These are phyloP conservation scores for Anolis sagrei DNA, from an alignment of 2,113 vertebrate genomes.

Conservation along the genomic window DNA sequence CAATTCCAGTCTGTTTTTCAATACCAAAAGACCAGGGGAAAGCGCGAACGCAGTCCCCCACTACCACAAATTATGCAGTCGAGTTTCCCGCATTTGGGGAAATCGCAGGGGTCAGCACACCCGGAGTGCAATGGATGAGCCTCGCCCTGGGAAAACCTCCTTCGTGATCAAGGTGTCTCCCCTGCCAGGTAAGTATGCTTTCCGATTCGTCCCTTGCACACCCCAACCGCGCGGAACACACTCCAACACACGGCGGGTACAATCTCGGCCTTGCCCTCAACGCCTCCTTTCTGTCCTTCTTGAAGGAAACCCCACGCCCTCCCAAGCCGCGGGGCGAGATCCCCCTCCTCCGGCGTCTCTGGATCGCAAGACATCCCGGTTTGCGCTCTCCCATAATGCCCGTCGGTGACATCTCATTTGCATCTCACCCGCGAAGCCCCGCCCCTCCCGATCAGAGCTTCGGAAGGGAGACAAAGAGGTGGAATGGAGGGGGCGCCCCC, in stretches of 20 bases:
- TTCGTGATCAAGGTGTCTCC: constrained; percentile 37
- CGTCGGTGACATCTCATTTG: background rate
- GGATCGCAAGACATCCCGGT: too few relatives aligned
- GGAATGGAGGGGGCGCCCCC: too few relatives aligned
- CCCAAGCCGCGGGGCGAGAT: too few relatives aligned
- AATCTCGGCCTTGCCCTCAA: fast-evolving
- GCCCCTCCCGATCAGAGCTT: too few relatives aligned
- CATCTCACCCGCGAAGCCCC: background rate
- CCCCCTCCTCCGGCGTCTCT: too few relatives aligned
- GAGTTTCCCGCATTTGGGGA: constrained; percentile 51
- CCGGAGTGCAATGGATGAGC: constrained; percentile 13
- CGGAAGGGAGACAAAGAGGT: too few relatives aligned
- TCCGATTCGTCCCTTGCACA: fast-evolving
- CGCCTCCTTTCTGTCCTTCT: too few relatives aligned
- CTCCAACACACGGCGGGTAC: background rate
- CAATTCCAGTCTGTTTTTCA: too few relatives aligned
- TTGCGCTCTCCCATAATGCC: background rate
- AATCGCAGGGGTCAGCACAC: constrained; percentile 50
- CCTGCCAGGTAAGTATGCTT: constrained; percentile 34
- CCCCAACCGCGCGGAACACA: background rate
- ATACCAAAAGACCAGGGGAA: too few relatives aligned
- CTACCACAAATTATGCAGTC: constrained; percentile 61
- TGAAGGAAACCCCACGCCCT: too few relatives aligned
- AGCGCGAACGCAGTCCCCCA: constrained; percentile 58
- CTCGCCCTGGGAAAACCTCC: constrained; percentile 31